phyloP scores from a whole-genome alignment of 1,140 invertebrate species.

The Nixonia krombeini region DNA sequence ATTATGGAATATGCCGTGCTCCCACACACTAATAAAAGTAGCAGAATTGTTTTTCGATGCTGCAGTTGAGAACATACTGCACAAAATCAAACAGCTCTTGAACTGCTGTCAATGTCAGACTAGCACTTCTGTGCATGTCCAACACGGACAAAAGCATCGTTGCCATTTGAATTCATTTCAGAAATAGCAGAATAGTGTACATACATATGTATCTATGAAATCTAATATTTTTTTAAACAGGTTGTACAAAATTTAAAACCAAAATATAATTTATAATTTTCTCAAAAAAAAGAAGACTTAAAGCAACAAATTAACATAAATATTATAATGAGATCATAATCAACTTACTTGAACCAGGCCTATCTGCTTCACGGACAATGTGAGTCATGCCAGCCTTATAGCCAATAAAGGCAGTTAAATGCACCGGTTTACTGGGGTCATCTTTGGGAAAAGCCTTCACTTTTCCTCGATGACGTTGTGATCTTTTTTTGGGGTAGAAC shows the following conservation, averaged over 20 bases:
- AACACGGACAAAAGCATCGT: conserved; percentile 47
- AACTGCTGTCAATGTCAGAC: conserved; percentile 50
- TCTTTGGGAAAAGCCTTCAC: conserved; percentile 99
- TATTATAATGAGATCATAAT: too few relatives aligned
- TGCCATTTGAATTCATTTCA: too few relatives aligned
- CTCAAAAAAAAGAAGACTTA: neutral
- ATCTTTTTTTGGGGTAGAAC: conserved; percentile 99
- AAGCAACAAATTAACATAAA: neutral
- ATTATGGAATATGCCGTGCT: conserved; percentile 54
- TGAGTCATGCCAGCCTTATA: conserved; percentile 99
- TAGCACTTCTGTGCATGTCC: conserved; percentile 20
- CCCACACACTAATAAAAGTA: conserved; percentile 69
- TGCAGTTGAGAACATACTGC: conserved; percentile 58
- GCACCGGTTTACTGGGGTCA: conserved; percentile 95
- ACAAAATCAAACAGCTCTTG: conserved; percentile 62
- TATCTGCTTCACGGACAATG: conserved; percentile 98
- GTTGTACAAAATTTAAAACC: neutral
- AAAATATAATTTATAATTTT: neutral
- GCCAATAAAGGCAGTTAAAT: conserved; percentile 97
- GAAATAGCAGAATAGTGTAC: too few relatives aligned
- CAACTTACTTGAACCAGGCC: conserved; percentile 97
- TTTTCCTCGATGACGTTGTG: conserved; percentile 95
- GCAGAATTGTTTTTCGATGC: conserved; percentile 63
- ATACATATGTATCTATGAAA: too few relatives aligned
- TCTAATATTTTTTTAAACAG: too few relatives aligned